Evolutionary conservation across 2,113 vertebrate genomes (phyloP), one percentile per base, ranked within the genome.

Genomic region (Chaetops frenatus): DNA sequence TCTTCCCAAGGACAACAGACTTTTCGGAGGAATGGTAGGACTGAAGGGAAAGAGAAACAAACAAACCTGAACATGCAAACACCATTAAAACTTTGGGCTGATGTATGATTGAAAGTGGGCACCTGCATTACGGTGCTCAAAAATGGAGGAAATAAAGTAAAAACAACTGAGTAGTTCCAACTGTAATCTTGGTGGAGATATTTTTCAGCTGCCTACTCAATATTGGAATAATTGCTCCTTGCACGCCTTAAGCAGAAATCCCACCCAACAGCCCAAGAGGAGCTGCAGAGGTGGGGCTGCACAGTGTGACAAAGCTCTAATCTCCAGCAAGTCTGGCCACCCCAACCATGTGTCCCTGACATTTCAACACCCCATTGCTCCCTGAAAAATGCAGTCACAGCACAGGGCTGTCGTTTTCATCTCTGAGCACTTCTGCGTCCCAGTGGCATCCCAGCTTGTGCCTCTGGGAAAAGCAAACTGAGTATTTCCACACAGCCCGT

Each of bases 321-420:
- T 38, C 29, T 67, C 24, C 58, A 57, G 54, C 40, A 60, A 51
- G 17, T 0, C 0, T 14, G 15, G 28, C 54, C 28, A 53, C 19
- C 24, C n/a, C 0, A 0, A 12, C 50, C 23, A 38, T 1, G 3
- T 31, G 8, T 19, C 20, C 36, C 44, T 82, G 70, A 8, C 22
- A 44, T 72, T 91, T 57, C 54, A 44, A 22, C 13, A 48, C 15
- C 13, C 6, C 4, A 0, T 22, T 67, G 16, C 10, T 61, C 38
- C 35, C 27, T 71, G 54, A 48, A 23, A 74, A 58, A 53, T 54
- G 70, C 51, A 70, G 61, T 16, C 45, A 56, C 0, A 0, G 20
- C 38, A 67, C 24, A 29, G 42, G 19, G 3, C 17, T 67, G 23
- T 50, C 19, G 21, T 42, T 79, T 81, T 65, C 51, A 13, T 14